These are phyloP conservation scores for Leptinotarsa defecta DNA, from an alignment of 1,140 invertebrate genomes.

Conservation along the genomic window DNA sequence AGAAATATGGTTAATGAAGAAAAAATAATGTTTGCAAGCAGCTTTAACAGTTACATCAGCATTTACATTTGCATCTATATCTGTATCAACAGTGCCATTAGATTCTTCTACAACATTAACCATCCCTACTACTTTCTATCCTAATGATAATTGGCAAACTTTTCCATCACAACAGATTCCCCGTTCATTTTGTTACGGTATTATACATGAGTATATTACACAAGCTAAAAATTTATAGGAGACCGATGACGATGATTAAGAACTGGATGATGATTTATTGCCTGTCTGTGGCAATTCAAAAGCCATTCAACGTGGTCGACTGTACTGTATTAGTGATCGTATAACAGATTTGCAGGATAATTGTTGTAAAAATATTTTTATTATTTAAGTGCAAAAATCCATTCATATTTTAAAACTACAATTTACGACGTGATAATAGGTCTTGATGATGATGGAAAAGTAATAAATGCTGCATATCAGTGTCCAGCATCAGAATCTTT, in stretches of 20 bases:
- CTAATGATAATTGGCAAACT: background rate
- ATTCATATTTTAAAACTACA: background rate
- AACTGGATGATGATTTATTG: background rate
- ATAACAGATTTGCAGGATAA: background rate
- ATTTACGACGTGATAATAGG: background rate
- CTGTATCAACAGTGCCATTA: background rate
- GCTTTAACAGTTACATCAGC: too few relatives aligned
- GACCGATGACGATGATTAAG: background rate
- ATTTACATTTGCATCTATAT: background rate
- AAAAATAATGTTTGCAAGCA: too few relatives aligned
- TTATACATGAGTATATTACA: background rate
- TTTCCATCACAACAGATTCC: background rate
- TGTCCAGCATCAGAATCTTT: background rate
- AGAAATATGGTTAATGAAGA: background rate
- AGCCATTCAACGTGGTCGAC: background rate
- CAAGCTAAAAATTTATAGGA: background rate
- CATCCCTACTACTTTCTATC: background rate
- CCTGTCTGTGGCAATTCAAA: background rate
- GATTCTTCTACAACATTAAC: background rate
- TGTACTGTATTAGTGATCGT: constrained; percentile 2
- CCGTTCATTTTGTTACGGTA: background rate
- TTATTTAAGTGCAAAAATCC: background rate
- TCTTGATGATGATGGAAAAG: background rate
- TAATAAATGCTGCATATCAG: background rate
- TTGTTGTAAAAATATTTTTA: background rate